Evolutionary conservation across 2,797 vertebrate genomes (phyloP).

Genomic region (Urophycis tenuis): DNA sequence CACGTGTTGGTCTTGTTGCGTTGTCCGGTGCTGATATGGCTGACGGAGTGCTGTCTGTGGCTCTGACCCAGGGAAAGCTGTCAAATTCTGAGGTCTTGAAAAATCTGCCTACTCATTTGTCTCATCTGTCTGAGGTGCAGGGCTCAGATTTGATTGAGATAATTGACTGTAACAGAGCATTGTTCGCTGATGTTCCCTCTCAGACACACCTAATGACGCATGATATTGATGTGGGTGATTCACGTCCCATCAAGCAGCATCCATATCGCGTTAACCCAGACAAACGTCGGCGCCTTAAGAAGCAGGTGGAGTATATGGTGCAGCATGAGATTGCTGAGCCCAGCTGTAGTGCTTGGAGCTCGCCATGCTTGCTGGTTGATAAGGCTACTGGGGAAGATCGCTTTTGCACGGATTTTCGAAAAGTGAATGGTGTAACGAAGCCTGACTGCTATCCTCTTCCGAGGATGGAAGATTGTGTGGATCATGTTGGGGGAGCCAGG

Average conservation of each 20-base stretch:
- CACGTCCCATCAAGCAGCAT: conserved; percentile 2
- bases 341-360: conserved; percentile 2
- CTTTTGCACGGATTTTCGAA: conserved; percentile 4
- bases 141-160: not conserved
- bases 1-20: not conserved
- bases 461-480: not conserved
- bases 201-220: not conserved
- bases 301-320: not conserved
- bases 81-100: not conserved
- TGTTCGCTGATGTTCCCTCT: conserved; percentile 11
- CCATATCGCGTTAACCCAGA: not conserved
- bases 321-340: not conserved
- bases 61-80: not conserved
- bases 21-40: not conserved
- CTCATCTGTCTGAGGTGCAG: not conserved
- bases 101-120: not conserved
- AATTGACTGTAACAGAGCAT: not conserved
- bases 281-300: not conserved
- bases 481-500: not conserved
- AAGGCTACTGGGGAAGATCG: not conserved
- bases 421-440: conserved; percentile 2
- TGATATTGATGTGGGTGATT: conserved; percentile 10
- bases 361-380: not conserved
- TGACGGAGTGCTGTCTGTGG: not conserved
- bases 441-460: conserved; percentile 1